Conservation (phyloP, 2,888 invertebrate genomes). For the Calliphora vomitoria region DNA sequence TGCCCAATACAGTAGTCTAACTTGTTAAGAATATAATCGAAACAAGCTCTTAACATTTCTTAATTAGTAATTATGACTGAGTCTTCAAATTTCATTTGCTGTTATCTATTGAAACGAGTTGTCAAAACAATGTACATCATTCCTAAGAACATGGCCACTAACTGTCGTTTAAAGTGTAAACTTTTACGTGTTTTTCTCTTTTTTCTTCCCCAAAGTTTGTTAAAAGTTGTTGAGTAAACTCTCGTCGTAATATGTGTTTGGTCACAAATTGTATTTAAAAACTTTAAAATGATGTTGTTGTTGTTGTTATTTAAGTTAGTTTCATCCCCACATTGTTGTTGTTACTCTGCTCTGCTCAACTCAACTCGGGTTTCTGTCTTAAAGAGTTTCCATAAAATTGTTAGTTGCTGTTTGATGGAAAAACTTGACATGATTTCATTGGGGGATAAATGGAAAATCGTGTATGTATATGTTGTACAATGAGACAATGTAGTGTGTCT, state of each 20-base stretch:
- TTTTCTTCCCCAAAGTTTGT: conserved; percentile 24
- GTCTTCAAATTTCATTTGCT: no score
- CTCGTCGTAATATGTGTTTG: conserved; percentile 71
- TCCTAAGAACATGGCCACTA: not conserved
- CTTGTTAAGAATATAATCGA: no score
- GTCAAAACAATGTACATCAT: not conserved
- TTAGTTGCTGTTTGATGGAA: conserved; percentile 69
- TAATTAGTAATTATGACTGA: no score
- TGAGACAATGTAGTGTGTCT: not conserved
- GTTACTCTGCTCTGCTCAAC: not conserved
- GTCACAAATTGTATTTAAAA: conserved; percentile 72
- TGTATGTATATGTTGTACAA: not conserved
- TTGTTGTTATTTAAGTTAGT: conserved; percentile 30
- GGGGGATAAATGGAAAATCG: conserved; percentile 45
- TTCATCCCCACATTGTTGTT: conserved; percentile 37
- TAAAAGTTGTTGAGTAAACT: conserved; percentile 69
- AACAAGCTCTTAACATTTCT: no score
- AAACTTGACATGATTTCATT: conserved; percentile 62
- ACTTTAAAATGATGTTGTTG: conserved; percentile 54
- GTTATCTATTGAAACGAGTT: no score
- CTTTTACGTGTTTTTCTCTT: conserved; percentile 20
- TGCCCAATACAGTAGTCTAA: no score
- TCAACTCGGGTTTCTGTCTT: conserved; percentile 51
- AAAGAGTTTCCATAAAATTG: conserved; percentile 60
- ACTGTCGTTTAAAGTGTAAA: conserved; percentile 49